A percentile compares a stretch with the other conserved stretches of the same genome.
Conservation (phyloP, 2,888 invertebrate genomes). For the Idaea biselata region DNA sequence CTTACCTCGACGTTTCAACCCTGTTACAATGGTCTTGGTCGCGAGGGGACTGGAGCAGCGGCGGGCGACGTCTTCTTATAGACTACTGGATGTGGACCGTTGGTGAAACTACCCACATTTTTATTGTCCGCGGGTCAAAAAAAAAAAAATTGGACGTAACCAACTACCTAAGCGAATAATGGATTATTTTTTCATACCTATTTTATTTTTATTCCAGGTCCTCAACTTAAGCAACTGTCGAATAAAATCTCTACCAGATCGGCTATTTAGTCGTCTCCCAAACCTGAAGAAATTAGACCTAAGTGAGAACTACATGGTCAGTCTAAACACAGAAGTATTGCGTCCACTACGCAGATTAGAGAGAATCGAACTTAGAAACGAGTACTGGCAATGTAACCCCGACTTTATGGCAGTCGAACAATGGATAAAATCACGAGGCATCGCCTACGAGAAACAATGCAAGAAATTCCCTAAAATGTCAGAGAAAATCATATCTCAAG, state of each 20-base stretch:
- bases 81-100: no score
- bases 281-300: constrained; percentile 80
- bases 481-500: constrained; percentile 77
- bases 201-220: constrained; percentile 57
- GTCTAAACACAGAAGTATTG: constrained; percentile 71
- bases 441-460: constrained; percentile 73
- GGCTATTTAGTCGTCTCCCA: constrained; percentile 77
- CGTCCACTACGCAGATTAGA: constrained; percentile 70
- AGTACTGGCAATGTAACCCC: constrained; percentile 79
- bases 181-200: background rate
- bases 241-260: constrained; percentile 75
- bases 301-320: constrained; percentile 81
- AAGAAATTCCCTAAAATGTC: constrained; percentile 73
- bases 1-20: no score
- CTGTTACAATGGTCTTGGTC: no score
- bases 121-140: no score
- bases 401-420: constrained; percentile 61
- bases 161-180: no score
- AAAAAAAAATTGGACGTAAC: no score
- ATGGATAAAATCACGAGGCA: constrained; percentile 61
- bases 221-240: constrained; percentile 82
- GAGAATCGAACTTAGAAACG: constrained; percentile 76
- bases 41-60: no score
- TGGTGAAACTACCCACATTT: no score
- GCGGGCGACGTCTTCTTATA: no score